Conservation (phyloP, 2,888 invertebrate genomes). For the Graphium colonna region DNA sequence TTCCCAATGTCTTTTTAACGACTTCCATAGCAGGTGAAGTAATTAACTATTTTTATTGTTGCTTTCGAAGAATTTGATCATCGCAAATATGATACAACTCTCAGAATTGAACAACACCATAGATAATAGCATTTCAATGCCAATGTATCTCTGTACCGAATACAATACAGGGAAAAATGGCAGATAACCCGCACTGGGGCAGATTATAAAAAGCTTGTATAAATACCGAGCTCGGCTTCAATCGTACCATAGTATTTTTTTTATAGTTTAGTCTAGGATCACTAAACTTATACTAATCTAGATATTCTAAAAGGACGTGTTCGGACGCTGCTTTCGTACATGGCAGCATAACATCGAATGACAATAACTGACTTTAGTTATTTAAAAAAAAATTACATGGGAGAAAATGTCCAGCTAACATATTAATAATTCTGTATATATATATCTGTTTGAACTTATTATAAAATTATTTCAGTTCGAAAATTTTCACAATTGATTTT, state of each 20-base stretch:
- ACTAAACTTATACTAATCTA: conserved; percentile 20
- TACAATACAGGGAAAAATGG: conserved; percentile 5
- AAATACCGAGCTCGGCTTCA: neutral
- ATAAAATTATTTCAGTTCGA: neutral
- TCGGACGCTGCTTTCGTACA: conserved; percentile 10
- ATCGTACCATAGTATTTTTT: conserved; percentile 1
- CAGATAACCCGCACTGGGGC: neutral
- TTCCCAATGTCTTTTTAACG: too few species aligned
- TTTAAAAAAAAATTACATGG: neutral
- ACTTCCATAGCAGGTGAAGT: neutral
- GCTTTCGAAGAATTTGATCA: neutral
- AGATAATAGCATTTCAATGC: neutral
- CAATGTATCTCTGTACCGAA: neutral
- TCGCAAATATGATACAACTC: neutral
- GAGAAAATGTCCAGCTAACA: neutral
- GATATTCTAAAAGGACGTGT: conserved; percentile 22
- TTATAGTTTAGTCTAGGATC: conserved; percentile 14
- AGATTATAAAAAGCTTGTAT: conserved; percentile 14
- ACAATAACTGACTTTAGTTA: neutral
- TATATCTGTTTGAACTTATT: neutral
- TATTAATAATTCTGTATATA: neutral
- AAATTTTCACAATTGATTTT: neutral
- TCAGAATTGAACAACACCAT: neutral
- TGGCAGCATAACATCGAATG: conserved; percentile 11
- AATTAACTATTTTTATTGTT: neutral